Evolutionary conservation across 2,797 vertebrate species (phyloP).

Genomic region (Acridotheres tristis): DNA sequence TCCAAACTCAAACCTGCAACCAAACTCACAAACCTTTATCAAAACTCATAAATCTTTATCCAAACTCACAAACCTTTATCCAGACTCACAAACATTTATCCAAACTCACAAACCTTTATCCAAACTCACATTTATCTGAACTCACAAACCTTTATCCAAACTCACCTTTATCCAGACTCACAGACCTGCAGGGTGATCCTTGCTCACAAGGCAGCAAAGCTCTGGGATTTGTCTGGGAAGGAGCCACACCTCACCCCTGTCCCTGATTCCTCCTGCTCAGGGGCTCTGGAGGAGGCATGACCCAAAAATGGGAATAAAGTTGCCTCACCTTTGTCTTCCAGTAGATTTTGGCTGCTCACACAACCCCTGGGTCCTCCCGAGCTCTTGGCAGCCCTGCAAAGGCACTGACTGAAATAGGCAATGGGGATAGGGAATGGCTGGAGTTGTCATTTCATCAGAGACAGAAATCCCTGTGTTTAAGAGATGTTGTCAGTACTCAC

Average conservation of each 20-base stretch:
- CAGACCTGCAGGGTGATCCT: neutral
- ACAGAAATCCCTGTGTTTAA: accelerated
- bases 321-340: neutral
- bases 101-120: neutral
- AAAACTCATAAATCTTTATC: no score
- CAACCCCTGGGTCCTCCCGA: neutral
- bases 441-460: neutral
- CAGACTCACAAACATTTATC: neutral
- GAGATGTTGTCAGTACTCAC: neutral
- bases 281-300: neutral
- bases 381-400: neutral
- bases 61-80: no score
- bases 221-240: neutral
- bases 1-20: no score
- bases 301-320: neutral
- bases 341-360: neutral
- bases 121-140: no score
- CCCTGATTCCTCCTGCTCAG: neutral
- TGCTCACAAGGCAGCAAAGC: neutral
- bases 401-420: neutral
- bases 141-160: no score
- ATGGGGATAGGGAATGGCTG: neutral
- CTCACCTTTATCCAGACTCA: neutral
- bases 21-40: no score
- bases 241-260: neutral